Evolutionary conservation across 2,888 invertebrate species (phyloP).

Genomic region (Leptinotarsa peninsularis): DNA sequence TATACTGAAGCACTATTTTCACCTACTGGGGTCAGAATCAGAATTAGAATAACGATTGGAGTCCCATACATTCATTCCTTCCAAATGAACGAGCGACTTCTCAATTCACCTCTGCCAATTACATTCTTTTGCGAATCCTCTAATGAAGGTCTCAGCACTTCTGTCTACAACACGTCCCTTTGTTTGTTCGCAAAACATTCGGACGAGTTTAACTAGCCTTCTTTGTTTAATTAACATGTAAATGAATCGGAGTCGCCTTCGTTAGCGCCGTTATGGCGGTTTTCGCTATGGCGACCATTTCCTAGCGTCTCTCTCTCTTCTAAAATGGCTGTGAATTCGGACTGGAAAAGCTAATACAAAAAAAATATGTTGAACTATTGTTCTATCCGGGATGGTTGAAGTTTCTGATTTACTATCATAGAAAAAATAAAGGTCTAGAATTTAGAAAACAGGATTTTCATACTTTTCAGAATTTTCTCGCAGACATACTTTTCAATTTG

Average conservation of each 20-base stretch:
- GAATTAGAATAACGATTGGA: too few species aligned
- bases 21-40: too few species aligned
- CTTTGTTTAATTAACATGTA: constrained; percentile 16
- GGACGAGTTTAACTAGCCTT: constrained; percentile 1
- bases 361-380: too few species aligned
- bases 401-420: too few species aligned
- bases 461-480: too few species aligned
- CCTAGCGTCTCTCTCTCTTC: not conserved
- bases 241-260: not conserved
- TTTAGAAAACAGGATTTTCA: too few species aligned
- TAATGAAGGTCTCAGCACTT: not conserved
- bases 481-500: too few species aligned
- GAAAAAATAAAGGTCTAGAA: too few species aligned
- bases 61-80: not conserved
- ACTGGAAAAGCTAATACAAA: too few species aligned
- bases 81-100: not conserved
- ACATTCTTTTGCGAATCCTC: not conserved
- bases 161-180: not conserved
- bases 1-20: too few species aligned
- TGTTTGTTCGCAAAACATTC: constrained; percentile 1
- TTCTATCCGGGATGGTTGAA: too few species aligned
- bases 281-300: not conserved
- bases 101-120: not conserved
- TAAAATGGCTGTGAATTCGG: too few species aligned
- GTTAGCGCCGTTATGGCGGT: not conserved